Evolutionary conservation across 2,888 invertebrate species (phyloP), one percentile per base, ranked within the genome.

Genomic region (Lomographa bimaculata): DNA sequence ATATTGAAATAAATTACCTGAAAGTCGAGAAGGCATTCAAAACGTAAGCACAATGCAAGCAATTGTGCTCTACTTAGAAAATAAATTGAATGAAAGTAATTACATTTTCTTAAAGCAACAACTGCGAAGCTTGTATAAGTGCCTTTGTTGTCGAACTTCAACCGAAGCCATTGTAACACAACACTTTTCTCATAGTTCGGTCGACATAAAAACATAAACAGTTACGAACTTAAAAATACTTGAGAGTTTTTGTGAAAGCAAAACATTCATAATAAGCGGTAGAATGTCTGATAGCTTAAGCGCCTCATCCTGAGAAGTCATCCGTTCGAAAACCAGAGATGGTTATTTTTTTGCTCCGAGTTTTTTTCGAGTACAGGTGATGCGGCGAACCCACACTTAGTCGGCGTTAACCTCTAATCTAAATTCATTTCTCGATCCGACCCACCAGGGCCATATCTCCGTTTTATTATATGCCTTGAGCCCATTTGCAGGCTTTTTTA

Each of bases 371-470:
- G 77, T 74, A 78, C 89, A 87, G 86, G 82, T 86, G 86, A 80
- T 74, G 67, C 67, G 61, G 65, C 67, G 64, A 85, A 83, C 86
- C 86, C 81, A 83, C 81, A 87, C 82, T 89, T 87, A 87, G 81
- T 60, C 84, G 84, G 85, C 87, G 82, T 79, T 86, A 87, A 86
- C 87, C 83, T 89, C 79, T 87, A 89, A 89, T 89, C 89, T 89
- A 89, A 89, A 89, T 89, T 89, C 86, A 89, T 89, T 89, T 87
- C 82, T 87, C 81, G 86, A 83, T 78, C 79, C 85, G 79, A 82
- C 83, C 85, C 81, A 84, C 81, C 75, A 74, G 66, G 69, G 69
- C 78, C 79, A 79, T 84, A 82, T 80, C 80, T 87, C 78, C 75
- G 80, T 86, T 87, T 87, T 89, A 87, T 87, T 87, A 89, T 76